Evolutionary conservation across 2,888 invertebrate genomes (phyloP), one percentile per base, ranked within the genome.

Genomic region (Amblyjoppa fuscipennis): DNA sequence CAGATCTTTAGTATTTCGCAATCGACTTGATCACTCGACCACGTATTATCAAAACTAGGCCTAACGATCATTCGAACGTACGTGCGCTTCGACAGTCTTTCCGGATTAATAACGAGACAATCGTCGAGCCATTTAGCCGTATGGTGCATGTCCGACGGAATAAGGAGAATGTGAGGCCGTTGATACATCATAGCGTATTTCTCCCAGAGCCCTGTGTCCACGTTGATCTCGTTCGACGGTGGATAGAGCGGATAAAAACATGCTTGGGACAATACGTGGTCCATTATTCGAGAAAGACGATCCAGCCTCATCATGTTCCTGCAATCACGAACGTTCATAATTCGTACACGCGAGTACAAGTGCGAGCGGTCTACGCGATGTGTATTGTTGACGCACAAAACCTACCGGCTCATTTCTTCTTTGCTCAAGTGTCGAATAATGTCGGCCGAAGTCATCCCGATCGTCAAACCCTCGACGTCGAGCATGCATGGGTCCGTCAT

Each of bases 31-130:
- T 90, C 82, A 5, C 87, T 70, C 49, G 88, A 86, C 93, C 93
- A 93, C 5, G 66, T 31, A 25, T 81, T 86, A 45, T 87, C 86
- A 25, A 38, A 34, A 13, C 78, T 49, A 11, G 87, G 82, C 66
- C 84, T 87, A 31, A 98, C 93, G 78, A 96, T 95, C 0, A 98
- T 93, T 38, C 97, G 95, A 0, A 97, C 97, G 94, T 97, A 98
- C 0, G 97, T 97, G 68, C 97, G 97, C 93, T 98, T 98, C 0
- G 96, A 95, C 77, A 98, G 93, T 83, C 97, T 96, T 89, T 98
- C 98, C 0, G 99, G 98, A 95, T 99, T 99, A 28, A 99, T 95
- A 13, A 97, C 97, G 45, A 98, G 95, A 90, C 97, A 97, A 1
- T 96, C 97, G 89, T 96, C 96, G 28, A 98, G 96, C 89, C 97